A percentile compares a stretch with the other conserved stretches of the same genome.
Evolutionary conservation across 2,888 invertebrate genomes (phyloP).

Genomic region (Ophioninae sp.): DNA sequence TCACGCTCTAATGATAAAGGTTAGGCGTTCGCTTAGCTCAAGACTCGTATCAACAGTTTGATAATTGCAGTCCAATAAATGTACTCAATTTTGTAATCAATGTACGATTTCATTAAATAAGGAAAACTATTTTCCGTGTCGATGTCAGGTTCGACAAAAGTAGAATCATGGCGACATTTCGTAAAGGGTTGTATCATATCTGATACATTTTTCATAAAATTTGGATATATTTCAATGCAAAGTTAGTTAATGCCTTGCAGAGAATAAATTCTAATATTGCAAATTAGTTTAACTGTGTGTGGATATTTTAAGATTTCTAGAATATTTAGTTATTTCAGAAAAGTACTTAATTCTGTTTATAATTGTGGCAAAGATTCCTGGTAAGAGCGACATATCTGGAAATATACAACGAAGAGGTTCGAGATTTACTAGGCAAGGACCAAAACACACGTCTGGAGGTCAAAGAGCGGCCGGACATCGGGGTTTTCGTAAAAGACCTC

Average conservation of each 20-base stretch:
- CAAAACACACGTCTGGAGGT: slow-evolving; percentile 93
- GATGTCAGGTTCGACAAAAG: not conserved
- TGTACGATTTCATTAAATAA: not conserved
- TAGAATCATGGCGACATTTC: too few species aligned
- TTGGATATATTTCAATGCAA: too few species aligned
- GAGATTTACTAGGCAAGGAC: slow-evolving; percentile 95
- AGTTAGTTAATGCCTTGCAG: not conserved
- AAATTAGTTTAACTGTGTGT: not conserved
- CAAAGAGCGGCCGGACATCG: slow-evolving; percentile 97
- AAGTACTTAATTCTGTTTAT: slow-evolving; percentile 24
- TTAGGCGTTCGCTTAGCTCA: not conserved
- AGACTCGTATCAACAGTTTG: not conserved
- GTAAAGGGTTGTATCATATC: too few species aligned
- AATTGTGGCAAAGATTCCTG: slow-evolving; percentile 86
- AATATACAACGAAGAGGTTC: slow-evolving; percentile 99
- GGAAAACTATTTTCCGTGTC: not conserved
- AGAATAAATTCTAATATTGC: not conserved
- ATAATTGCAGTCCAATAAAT: not conserved
- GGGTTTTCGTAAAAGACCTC: slow-evolving; percentile 98
- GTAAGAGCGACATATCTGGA: slow-evolving; percentile 99
- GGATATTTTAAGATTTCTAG: not conserved
- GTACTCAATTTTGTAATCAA: not conserved
- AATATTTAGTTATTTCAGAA: slow-evolving; percentile 26
- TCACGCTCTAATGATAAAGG: not conserved
- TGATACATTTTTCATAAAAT: too few species aligned